phyloP scores from a whole-genome alignment of 2,113 vertebrate genomes.

The Tragelaphus strepsiceros region DNA sequence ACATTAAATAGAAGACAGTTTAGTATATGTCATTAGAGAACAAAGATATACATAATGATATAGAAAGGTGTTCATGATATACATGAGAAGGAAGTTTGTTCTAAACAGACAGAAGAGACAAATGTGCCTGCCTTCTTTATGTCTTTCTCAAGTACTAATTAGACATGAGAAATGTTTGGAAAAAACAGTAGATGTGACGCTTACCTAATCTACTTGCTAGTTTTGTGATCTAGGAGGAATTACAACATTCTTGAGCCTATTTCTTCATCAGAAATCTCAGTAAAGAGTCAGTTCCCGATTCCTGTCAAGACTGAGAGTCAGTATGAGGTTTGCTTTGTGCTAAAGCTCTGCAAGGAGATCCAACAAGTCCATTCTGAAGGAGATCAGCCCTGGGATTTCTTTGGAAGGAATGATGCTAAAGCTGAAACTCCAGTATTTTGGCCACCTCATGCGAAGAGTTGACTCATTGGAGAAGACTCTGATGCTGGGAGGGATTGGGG shows the following conservation, averaged over 20 bases:
- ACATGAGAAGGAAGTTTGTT: too few relatives aligned
- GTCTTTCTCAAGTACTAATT: fast-evolving
- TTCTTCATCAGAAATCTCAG: not conserved
- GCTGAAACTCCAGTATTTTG: too few relatives aligned
- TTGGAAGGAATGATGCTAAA: too few relatives aligned
- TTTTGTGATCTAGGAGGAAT: not conserved
- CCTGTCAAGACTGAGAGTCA: not conserved
- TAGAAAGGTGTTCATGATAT: fast-evolving
- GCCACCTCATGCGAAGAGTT: too few relatives aligned
- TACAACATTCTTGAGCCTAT: not conserved
- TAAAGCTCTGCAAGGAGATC: too few relatives aligned
- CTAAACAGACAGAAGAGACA: not conserved
- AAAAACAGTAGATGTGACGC: not conserved
- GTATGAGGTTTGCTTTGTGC: not conserved
- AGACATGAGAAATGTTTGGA: too few relatives aligned
- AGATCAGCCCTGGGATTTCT: too few relatives aligned
- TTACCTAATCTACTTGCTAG: not conserved
- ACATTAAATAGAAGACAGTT: not conserved
- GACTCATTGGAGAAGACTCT: too few relatives aligned
- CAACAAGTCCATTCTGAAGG: too few relatives aligned
- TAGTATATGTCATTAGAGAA: not conserved
- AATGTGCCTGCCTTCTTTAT: not conserved
- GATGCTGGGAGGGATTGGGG: too few relatives aligned
- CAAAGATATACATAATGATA: fast-evolving
- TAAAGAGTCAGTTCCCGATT: not conserved